Percentiles rank a stretch among this genome's conserved stretches.
phyloP scores from a whole-genome alignment of 2,797 vertebrate genomes.

The Oreortyx pictus region DNA sequence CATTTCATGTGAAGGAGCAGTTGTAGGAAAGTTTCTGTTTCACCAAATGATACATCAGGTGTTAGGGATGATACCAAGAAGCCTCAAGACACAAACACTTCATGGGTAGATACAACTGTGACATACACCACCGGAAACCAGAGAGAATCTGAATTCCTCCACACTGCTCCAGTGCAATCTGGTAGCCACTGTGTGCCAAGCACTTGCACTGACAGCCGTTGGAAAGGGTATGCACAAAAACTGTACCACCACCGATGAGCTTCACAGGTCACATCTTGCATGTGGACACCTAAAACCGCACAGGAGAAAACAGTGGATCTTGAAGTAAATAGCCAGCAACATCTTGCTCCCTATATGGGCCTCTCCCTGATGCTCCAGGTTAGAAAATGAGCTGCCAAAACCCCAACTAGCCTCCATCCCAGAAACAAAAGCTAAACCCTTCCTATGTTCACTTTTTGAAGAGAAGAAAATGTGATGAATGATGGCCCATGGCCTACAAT shows the following conservation, averaged over 20 bases:
- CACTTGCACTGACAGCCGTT: accelerated
- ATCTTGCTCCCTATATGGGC: not conserved
- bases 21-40: not conserved
- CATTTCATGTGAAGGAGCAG: not conserved
- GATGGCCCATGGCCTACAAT: accelerated
- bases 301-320: not conserved
- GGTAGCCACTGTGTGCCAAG: accelerated
- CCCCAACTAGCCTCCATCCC: not conserved
- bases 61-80: not conserved
- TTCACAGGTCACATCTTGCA: not conserved
- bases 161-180: not conserved
- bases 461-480: not conserved
- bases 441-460: not conserved
- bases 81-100: accelerated
- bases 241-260: accelerated
- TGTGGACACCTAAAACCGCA: not conserved
- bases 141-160: not conserved
- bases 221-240: not conserved
- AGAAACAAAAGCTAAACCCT: not conserved
- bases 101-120: not conserved
- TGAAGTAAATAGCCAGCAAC: not conserved
- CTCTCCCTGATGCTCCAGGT: not conserved
- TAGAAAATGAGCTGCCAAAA: not conserved
- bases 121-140: not conserved
- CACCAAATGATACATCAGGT: not conserved